Evolutionary conservation across 2,797 vertebrate species (phyloP).

Genomic region (Austrolebias charrua): DNA sequence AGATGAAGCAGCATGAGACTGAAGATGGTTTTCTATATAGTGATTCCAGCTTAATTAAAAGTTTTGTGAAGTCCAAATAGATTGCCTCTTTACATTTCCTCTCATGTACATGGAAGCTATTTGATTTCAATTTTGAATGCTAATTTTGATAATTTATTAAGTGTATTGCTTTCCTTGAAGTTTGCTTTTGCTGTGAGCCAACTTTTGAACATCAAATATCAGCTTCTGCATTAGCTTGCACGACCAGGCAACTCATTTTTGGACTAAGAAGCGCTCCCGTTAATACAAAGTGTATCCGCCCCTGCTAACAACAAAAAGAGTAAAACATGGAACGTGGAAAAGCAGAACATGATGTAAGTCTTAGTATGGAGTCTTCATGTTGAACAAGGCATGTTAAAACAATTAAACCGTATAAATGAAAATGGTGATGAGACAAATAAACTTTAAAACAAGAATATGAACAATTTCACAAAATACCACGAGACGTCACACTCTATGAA

Average conservation of each 20-base stretch:
- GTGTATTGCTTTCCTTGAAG: conserved; percentile 6
- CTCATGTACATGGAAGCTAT: conserved; percentile 29
- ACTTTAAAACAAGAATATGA: too few species aligned
- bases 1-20: conserved; percentile 55
- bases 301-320: conserved; percentile 13
- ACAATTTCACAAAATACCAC: not conserved
- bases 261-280: not conserved
- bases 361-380: conserved; percentile 38
- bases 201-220: conserved; percentile 32
- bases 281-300: conserved; percentile 32
- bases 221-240: conserved; percentile 9
- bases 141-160: conserved; percentile 43
- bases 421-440: conserved; percentile 24
- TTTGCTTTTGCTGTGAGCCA: conserved; percentile 11
- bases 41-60: conserved; percentile 61
- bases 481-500: too few species aligned
- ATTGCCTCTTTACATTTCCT: conserved; percentile 36
- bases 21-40: conserved; percentile 50
- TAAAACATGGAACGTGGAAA: conserved; percentile 11
- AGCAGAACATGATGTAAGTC: conserved; percentile 34
- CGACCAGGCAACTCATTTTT: not conserved
- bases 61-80: conserved; percentile 55
- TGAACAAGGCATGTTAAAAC: conserved; percentile 23
- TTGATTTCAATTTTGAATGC: conserved; percentile 38
- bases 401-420: conserved; percentile 42